Conservation (phyloP, 2,797 vertebrate genomes). For the Poeciliopsis paucimaculata region DNA sequence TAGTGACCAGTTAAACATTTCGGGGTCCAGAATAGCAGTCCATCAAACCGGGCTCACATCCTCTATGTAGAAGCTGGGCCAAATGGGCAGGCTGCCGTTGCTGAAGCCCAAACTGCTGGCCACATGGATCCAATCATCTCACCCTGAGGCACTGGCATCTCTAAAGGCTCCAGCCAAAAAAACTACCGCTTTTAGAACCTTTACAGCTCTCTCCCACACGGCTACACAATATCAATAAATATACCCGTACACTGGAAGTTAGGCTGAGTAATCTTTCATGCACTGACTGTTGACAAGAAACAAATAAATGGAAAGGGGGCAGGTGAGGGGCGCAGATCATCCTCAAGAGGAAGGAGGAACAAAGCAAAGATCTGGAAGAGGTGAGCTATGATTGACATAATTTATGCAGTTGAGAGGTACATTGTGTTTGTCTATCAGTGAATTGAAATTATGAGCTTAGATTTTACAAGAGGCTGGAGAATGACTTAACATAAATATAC, state of each 20-base stretch:
- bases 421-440: constrained; percentile 20
- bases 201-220: constrained; percentile 63
- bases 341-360: constrained; percentile 35
- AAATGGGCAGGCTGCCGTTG: constrained; percentile 76
- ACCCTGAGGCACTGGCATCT: constrained; percentile 76
- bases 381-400: constrained; percentile 21
- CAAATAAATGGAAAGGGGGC: constrained; percentile 41
- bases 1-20: constrained; percentile 59
- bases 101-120: constrained; percentile 55
- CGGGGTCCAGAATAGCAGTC: constrained; percentile 62
- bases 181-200: constrained; percentile 72
- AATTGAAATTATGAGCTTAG: constrained; percentile 2
- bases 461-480: constrained; percentile 10
- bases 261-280: constrained; percentile 46
- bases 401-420: constrained; percentile 16
- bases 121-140: constrained; percentile 79
- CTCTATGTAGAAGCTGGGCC: constrained; percentile 63
- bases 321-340: constrained; percentile 57
- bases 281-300: constrained; percentile 56
- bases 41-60: constrained; percentile 65
- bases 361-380: constrained; percentile 33
- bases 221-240: constrained; percentile 70
- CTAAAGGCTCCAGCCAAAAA: constrained; percentile 62
- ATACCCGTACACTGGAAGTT: constrained; percentile 67
- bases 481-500: constrained; percentile 10